These are phyloP conservation scores for Argyresthia albistria DNA, from an alignment of 2,888 invertebrate genomes.

Conservation along the genomic window DNA sequence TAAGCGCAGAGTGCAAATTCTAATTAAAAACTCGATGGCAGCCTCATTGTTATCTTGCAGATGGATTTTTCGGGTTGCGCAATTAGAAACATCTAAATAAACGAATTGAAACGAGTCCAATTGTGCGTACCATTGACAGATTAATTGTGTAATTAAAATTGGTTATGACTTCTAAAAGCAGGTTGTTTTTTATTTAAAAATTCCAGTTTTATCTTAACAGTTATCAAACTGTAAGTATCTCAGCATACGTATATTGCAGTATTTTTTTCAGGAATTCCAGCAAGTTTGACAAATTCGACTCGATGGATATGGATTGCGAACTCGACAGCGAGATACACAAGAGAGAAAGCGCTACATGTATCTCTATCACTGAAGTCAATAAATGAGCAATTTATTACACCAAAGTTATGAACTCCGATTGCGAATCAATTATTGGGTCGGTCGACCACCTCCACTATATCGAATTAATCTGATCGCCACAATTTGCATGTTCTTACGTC, in stretches of 20 bases:
- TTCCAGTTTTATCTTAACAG: slow-evolving; percentile 3
- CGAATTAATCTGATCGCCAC: slow-evolving; percentile 19
- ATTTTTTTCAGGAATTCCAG: too few species aligned
- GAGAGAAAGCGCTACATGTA: too few species aligned
- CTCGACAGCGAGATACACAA: too few species aligned
- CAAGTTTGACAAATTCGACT: too few species aligned
- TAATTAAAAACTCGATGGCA: neutral
- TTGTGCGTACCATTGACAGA: slow-evolving; percentile 15
- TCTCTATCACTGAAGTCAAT: too few species aligned
- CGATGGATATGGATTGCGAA: too few species aligned
- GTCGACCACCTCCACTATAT: too few species aligned
- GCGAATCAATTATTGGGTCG: too few species aligned
- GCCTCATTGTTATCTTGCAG: slow-evolving; percentile 1
- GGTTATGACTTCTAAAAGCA: slow-evolving; percentile 10
- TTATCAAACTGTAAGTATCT: too few species aligned
- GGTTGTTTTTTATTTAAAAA: slow-evolving; percentile 7
- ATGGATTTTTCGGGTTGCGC: slow-evolving; percentile 10
- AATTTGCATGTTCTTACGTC: slow-evolving; percentile 49
- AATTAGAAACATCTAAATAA: slow-evolving; percentile 39
- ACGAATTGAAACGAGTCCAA: slow-evolving; percentile 37
- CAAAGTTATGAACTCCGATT: too few species aligned
- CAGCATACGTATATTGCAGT: too few species aligned
- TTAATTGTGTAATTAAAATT: slow-evolving; percentile 32
- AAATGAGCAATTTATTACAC: too few species aligned
- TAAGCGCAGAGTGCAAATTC: neutral